These are phyloP conservation scores for Mythimna impura DNA, from an alignment of 2,888 invertebrate genomes.

Conservation along the genomic window DNA sequence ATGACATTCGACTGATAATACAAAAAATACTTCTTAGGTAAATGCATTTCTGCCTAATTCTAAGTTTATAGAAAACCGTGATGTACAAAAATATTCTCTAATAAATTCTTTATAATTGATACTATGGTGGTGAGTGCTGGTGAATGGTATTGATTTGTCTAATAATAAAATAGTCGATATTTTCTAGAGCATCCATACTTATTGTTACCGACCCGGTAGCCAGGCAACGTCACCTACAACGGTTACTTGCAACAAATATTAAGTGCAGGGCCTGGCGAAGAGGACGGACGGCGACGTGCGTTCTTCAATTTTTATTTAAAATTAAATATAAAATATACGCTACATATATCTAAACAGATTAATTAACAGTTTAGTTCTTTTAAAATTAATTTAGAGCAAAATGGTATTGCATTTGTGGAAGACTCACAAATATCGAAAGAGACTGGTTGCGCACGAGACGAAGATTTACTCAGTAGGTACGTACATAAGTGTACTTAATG, in stretches of 20 bases:
- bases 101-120: background rate
- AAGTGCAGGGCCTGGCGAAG: constrained; percentile 30
- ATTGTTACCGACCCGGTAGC: constrained; percentile 45
- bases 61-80: background rate
- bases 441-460: constrained; percentile 5
- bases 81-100: background rate
- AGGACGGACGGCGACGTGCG: constrained; percentile 23
- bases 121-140: background rate
- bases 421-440: constrained; percentile 49
- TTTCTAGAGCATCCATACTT: constrained; percentile 2
- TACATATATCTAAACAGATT: too few relatives aligned
- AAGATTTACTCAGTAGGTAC: constrained; percentile 26
- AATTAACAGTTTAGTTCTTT: background rate
- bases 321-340: background rate
- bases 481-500: constrained; percentile 32
- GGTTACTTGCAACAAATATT: constrained; percentile 1
- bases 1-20: background rate
- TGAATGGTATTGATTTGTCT: constrained; percentile 42
- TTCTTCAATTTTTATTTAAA: background rate
- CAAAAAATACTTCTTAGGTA: background rate
- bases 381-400: constrained; percentile 2
- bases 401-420: constrained; percentile 48
- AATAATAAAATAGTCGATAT: constrained; percentile 29
- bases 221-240: constrained; percentile 28
- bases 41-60: background rate